These are phyloP conservation scores for Clinocottus analis DNA, from an alignment of 2,113 vertebrate genomes.

Conservation along the genomic window DNA sequence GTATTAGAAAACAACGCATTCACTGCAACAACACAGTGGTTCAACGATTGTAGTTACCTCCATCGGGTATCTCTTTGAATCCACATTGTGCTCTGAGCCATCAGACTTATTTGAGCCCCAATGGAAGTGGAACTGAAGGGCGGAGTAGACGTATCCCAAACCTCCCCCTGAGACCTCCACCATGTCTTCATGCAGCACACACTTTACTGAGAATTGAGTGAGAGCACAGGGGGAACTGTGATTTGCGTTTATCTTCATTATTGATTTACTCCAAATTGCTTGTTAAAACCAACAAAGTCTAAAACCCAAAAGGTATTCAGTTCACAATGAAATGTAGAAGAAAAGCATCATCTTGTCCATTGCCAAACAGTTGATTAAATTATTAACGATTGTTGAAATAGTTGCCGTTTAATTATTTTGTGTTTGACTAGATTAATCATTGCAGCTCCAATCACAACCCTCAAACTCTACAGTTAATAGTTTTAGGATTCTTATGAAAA, in stretches of 20 bases:
- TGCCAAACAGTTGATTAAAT: neutral
- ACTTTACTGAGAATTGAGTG: slow-evolving; percentile 58
- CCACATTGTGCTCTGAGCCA: slow-evolving; percentile 76
- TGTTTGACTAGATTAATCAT: neutral
- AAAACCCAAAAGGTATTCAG: neutral
- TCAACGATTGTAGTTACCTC: slow-evolving; percentile 57
- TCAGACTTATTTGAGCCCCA: slow-evolving; percentile 59
- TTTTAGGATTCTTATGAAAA: neutral
- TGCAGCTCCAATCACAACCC: neutral
- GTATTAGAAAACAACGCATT: no score
- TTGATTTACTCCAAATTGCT: neutral
- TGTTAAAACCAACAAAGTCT: neutral
- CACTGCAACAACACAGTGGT: fast-evolving
- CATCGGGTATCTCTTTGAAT: slow-evolving; percentile 73
- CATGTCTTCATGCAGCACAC: slow-evolving; percentile 25
- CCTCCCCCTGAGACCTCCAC: slow-evolving; percentile 68
- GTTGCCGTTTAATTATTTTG: neutral
- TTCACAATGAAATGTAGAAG: neutral
- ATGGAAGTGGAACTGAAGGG: slow-evolving; percentile 79
- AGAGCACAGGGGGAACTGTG: neutral
- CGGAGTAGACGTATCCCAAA: slow-evolving; percentile 60
- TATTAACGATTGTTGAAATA: neutral
- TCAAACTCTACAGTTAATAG: neutral
- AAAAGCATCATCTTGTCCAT: neutral
- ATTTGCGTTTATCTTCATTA: neutral